Percentiles rank a stretch among this genome's conserved stretches.
phyloP scores from a whole-genome alignment of 2,113 vertebrate genomes.

The Anolis carolinensis region DNA sequence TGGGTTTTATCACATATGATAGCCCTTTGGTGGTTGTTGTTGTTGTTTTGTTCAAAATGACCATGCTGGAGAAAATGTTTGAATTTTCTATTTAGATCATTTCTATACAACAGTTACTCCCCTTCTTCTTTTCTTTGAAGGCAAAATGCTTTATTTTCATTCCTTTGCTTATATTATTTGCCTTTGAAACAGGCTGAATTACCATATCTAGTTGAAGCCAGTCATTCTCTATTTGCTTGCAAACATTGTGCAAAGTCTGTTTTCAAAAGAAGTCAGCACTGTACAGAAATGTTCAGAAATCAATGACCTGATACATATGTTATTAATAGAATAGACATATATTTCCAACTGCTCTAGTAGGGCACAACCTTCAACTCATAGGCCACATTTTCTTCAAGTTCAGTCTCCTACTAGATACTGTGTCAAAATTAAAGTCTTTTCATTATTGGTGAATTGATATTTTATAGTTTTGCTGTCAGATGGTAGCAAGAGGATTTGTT shows the following conservation, averaged over 20 bases:
- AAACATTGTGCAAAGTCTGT: background rate
- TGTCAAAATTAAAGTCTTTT: background rate
- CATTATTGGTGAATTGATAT: background rate
- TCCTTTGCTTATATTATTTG: background rate
- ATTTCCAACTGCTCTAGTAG: background rate
- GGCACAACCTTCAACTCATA: background rate
- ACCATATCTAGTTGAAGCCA: background rate
- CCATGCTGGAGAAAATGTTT: background rate
- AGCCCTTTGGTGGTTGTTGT: background rate
- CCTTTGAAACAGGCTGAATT: background rate
- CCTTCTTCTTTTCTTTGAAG: background rate
- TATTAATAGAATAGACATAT: background rate
- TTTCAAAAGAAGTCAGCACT: too few species aligned
- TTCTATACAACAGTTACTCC: constrained; percentile 17
- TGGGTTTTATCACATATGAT: background rate
- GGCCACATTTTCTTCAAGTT: background rate
- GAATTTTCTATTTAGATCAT: constrained; percentile 15
- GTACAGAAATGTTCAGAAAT: background rate
- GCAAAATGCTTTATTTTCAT: background rate
- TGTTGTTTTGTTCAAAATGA: too few species aligned
- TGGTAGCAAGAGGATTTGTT: background rate
- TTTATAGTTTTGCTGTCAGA: background rate
- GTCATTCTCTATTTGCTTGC: background rate
- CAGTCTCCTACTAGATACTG: too few species aligned
- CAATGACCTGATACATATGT: background rate